Conservation (phyloP, 2,113 vertebrate genomes). For the Atrichornis clamosus region DNA sequence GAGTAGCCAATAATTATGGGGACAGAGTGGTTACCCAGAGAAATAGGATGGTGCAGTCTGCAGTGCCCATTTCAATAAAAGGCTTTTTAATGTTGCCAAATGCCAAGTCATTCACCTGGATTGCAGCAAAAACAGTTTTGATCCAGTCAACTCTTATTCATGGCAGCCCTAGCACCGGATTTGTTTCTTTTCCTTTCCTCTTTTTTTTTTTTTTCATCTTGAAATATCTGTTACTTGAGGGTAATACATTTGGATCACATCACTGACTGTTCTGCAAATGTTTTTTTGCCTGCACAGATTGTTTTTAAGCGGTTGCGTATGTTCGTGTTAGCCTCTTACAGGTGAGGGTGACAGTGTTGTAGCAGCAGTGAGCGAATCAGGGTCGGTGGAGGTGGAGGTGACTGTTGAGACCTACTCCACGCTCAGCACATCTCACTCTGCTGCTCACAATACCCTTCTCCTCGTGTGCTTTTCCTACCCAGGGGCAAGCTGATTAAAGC, state of each 20-base stretch:
- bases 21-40: not conserved
- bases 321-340: not conserved
- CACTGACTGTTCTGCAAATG: not conserved
- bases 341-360: not conserved
- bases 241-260: not conserved
- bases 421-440: not conserved
- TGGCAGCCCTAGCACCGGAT: not conserved
- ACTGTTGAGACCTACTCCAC: not conserved
- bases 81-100: not conserved
- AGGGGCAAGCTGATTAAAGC: not conserved
- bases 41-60: not conserved
- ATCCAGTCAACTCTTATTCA: fast-evolving
- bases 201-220: not conserved
- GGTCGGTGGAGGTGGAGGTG: not conserved
- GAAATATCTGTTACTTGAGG: not conserved
- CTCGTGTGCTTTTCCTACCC: not conserved
- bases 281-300: not conserved
- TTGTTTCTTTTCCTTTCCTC: too few species aligned
- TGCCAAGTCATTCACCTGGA: not conserved
- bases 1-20: not conserved
- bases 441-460: not conserved
- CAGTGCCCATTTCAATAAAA: not conserved
- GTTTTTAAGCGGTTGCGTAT: not conserved
- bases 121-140: not conserved
- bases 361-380: not conserved